Conservation (phyloP, 2,797 vertebrate species). For the Enteromius treurensis region DNA sequence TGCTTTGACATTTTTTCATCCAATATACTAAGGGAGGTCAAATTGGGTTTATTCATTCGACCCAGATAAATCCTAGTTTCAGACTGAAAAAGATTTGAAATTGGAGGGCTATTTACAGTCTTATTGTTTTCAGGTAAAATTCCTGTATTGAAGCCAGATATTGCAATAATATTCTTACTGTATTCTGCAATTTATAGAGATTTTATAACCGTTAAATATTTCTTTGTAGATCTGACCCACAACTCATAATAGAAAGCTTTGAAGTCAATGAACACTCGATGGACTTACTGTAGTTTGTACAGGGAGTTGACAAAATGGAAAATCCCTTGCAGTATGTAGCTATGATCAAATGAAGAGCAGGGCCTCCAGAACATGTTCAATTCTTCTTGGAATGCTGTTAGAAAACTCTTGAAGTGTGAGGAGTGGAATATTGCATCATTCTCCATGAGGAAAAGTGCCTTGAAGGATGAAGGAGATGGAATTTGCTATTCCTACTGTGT, state of each 20-base stretch:
- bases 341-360: slow-evolving; percentile 32
- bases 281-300: neutral
- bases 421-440: slow-evolving; percentile 36
- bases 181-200: neutral
- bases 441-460: slow-evolving; percentile 34
- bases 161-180: neutral
- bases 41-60: neutral
- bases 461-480: slow-evolving; percentile 29
- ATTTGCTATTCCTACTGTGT: slow-evolving; percentile 22
- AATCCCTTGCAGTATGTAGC: slow-evolving; percentile 19
- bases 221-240: neutral
- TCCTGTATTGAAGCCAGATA: neutral
- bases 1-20: slow-evolving; percentile 29
- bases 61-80: neutral
- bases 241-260: neutral
- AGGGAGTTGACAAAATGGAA: slow-evolving; percentile 20
- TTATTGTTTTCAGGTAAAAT: neutral
- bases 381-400: slow-evolving; percentile 35
- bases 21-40: neutral
- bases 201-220: neutral
- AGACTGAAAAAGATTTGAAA: neutral
- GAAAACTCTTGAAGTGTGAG: slow-evolving; percentile 21
- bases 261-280: neutral
- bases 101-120: neutral
- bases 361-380: slow-evolving; percentile 19